Base-by-base conservation (phyloP, 2,113 vertebrate genomes). In the Glareola pratincola region DNA sequence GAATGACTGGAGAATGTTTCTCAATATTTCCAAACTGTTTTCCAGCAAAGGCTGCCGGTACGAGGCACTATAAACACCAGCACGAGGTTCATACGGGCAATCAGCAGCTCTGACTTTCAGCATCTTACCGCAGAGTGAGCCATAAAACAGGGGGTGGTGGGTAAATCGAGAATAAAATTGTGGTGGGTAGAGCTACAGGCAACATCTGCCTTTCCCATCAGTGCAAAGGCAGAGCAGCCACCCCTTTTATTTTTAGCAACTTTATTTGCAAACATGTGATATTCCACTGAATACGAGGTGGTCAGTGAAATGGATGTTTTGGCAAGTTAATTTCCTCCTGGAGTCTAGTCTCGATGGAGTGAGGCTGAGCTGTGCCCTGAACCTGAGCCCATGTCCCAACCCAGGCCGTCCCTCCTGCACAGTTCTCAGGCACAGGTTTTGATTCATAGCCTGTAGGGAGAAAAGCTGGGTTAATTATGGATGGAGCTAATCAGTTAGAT, bases 171-270 rank as follows among this genome's bases (percentile, higher is more conserved):
- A 92, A 78, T 71, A 63, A 89, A 90, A n/a, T 81, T 87, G 79
- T 84, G 88, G 76, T 84, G 73, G 50, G 50, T 73, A 92, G 75
- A 95, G 81, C 91, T 82, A 9, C 54, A 36, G 85, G 83, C 85
- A 86, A 51, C 76, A 75, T 94, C 85, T 97, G 92, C 92, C 76
- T 96, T 92, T 96, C 76, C 79, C 92, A 91, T 95, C 91, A 94
- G 43, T 21, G 88, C 43, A 75, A 71, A 86, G 32, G 64, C 92
- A 90, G 82, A 91, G 47, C 64, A 47, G 51, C 59, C 67, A 51
- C 50, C 29, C 50, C 48, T 77, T 62, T 86, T 95, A 92, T 93
- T 96, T 96, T 96, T 92, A 95, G 77, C 64, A 48, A 4, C 37
- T 87, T 80, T 80, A 68, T 92, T 96, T 86, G 79, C 92, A 96